phyloP scores from a whole-genome alignment of 1,140 invertebrate species.

The Gyrodactylus bullatarudis region DNA sequence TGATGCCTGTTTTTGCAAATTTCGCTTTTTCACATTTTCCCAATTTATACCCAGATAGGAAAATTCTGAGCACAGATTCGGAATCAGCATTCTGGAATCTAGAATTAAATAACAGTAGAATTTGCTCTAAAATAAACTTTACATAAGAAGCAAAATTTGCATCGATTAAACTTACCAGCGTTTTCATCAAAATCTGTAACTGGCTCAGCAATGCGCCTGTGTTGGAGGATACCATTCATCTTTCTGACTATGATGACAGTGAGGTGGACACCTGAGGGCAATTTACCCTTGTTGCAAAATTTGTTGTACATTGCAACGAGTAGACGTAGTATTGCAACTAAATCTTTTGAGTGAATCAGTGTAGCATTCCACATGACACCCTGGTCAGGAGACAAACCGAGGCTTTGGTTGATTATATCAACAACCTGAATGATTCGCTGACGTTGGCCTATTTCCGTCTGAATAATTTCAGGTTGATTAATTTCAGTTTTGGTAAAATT shows the following conservation, averaged over 20 bases:
- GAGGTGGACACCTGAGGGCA: background rate
- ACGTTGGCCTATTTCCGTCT: conserved; percentile 80
- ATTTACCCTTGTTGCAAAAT: background rate
- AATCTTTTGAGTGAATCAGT: conserved; percentile 65
- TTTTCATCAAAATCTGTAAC: conserved; percentile 1
- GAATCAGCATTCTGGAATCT: too few relatives aligned
- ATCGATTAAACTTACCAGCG: background rate
- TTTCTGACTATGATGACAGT: background rate
- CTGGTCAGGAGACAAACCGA: conserved; percentile 18
- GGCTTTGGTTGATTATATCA: conserved; percentile 40
- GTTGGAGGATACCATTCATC: background rate
- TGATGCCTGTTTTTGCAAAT: too few relatives aligned
- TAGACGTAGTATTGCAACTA: conserved; percentile 70
- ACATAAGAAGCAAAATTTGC: too few relatives aligned
- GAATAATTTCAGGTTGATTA: conserved; percentile 86
- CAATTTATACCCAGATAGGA: too few relatives aligned
- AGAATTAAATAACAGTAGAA: too few relatives aligned
- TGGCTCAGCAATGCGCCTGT: background rate
- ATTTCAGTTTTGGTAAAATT: conserved; percentile 54
- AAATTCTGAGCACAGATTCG: too few relatives aligned
- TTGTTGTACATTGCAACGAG: conserved; percentile 42
- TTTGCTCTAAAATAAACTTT: too few relatives aligned
- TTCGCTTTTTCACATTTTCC: too few relatives aligned
- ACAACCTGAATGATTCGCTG: conserved; percentile 50
- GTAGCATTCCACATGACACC: conserved; percentile 52